These are phyloP conservation scores for Dendrophyllia cribrosa DNA, from an alignment of 64 coral and sea anemone species.

Conservation along the genomic window DNA sequence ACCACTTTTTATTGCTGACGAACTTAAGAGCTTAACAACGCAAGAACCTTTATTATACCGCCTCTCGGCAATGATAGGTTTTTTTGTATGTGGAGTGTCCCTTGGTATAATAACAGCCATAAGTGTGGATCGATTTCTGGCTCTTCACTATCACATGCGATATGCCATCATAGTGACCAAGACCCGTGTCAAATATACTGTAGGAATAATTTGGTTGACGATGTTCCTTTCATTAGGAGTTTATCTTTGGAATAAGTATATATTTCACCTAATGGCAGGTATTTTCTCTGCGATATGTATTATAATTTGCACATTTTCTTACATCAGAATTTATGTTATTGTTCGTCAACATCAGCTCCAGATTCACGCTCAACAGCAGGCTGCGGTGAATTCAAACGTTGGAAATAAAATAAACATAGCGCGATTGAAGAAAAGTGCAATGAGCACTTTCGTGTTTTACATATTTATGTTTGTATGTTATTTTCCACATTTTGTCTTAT, in stretches of 20 bases:
- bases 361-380: neutral
- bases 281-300: neutral
- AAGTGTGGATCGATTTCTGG: neutral
- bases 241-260: too few relatives aligned
- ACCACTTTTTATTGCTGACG: neutral
- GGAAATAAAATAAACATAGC: neutral
- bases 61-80: neutral
- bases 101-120: neutral
- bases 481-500: neutral
- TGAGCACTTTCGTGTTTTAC: neutral
- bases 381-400: neutral
- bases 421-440: neutral
- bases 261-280: too few relatives aligned
- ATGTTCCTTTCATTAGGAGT: neutral
- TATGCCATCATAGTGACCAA: neutral
- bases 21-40: neutral
- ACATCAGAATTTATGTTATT: neutral
- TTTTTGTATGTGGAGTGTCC: neutral
- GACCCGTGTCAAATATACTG: neutral
- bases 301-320: neutral
- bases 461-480: neutral
- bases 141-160: neutral
- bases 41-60: neutral
- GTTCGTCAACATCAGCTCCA: neutral
- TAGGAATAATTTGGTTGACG: neutral